A percentile compares a stretch with the other conserved stretches of the same genome.
Evolutionary conservation across 2,797 vertebrate genomes (phyloP).

Genomic region (Octomys mimax): DNA sequence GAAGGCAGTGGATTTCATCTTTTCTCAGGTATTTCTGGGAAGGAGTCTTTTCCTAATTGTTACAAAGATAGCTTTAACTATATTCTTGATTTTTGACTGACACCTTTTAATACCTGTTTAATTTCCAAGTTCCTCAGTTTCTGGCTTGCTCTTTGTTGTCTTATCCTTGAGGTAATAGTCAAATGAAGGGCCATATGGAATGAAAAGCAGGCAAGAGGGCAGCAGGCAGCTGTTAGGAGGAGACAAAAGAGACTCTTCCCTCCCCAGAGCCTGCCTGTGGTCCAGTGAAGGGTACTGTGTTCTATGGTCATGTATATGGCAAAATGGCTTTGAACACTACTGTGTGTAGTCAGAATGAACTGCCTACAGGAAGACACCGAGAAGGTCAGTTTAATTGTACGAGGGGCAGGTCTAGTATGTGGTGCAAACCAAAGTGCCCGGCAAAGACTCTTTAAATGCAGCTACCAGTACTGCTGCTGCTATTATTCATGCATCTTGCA

Average conservation of each 20-base stretch:
- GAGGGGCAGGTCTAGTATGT: not conserved
- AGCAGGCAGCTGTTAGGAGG: not conserved
- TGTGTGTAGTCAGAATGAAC: not conserved
- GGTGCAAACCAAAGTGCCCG: not conserved
- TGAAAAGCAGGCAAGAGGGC: not conserved
- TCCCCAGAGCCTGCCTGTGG: not conserved
- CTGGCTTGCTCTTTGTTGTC: not conserved
- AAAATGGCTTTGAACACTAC: not conserved
- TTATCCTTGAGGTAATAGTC: not conserved
- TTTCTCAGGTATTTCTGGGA: conserved; percentile 10
- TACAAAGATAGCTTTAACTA: not conserved
- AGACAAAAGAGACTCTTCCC: not conserved
- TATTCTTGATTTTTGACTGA: not conserved
- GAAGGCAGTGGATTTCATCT: not conserved
- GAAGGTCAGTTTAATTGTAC: not conserved
- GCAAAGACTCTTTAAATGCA: not conserved
- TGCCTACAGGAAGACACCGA: not conserved
- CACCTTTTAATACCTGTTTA: not conserved
- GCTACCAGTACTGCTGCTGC: not conserved
- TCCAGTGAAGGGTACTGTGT: not conserved
- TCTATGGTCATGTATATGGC: not conserved
- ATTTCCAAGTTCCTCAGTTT: not conserved
- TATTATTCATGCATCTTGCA: not conserved
- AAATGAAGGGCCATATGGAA: not conserved
- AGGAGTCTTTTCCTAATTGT: not conserved